Evolutionary conservation across 2,888 invertebrate species (phyloP), one percentile per base, ranked within the genome.

Genomic region (Temnothorax unifasciatus): DNA sequence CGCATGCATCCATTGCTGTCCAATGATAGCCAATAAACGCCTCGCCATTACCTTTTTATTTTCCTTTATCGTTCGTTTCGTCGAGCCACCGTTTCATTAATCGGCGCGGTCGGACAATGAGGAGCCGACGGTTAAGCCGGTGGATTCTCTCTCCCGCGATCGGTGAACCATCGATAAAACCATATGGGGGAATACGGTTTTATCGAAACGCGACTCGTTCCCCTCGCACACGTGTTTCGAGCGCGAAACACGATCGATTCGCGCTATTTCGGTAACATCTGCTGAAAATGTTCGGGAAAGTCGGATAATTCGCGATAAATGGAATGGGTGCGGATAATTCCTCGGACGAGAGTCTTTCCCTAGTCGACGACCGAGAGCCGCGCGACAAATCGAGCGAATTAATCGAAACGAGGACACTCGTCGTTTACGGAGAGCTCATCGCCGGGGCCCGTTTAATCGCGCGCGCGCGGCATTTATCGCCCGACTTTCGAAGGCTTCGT

Each of bases 21-120:
- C 89, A 89, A 85, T 86, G 88, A 89, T 87, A 82, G 85, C 87
- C 89, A 88, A 89, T 89, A 89, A 89, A 86, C 81, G 64, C 82
- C 63, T 76, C 50, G 5, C 29, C 85, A 81, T 82, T 82, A 84
- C 64, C 44, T 82, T 89, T 89, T 89, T 88, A 87, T 88, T 89
- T 88, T 77, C 66, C 44, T 86, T 88, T 84, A 86, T 84, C 85
- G 71, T 76, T 75, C 79, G 85, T 73, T 69, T 69, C 74, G 84
- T 61, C 82, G 75, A 83, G 87, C 85, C 64, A n/a, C 79, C 71
- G 71, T 63, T 83, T 86, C 86, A 85, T 89, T 89, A 89, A 89
- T 89, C 85, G 85, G 79, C 82, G 54, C 63, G 74, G 61, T 69
- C 66, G 82, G 76, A 79, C 85, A 85, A 89, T 82, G 85, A 66